Conservation (phyloP, 2,888 invertebrate species). For the Pomacea canaliculata region DNA sequence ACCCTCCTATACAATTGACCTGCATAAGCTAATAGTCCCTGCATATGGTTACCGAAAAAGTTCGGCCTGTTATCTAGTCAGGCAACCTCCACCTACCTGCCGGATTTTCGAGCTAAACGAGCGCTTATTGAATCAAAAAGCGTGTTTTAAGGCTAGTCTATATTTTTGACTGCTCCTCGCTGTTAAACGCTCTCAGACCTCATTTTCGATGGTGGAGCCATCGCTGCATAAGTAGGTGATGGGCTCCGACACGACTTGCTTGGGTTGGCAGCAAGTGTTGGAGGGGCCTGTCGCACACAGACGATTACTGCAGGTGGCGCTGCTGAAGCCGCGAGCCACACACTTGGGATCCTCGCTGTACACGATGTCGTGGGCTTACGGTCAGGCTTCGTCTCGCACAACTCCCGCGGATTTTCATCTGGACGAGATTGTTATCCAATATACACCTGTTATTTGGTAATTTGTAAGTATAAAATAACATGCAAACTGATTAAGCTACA, state of each 20-base stretch:
- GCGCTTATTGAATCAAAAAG: no score
- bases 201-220: background rate
- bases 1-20: no score
- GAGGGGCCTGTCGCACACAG: background rate
- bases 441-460: no score
- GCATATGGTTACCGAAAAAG: no score
- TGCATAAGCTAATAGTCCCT: no score
- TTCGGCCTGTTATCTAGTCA: no score
- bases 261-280: slow-evolving; percentile 6
- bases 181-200: background rate
- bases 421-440: background rate
- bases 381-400: background rate
- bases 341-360: background rate
- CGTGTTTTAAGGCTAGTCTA: no score
- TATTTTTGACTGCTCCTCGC: no score
- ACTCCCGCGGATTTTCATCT: background rate
- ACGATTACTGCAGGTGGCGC: slow-evolving; percentile 6
- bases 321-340: background rate
- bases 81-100: no score
- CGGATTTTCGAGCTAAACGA: no score
- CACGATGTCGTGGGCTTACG: background rate
- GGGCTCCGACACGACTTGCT: background rate
- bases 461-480: no score
- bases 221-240: background rate
- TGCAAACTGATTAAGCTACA: no score